Evolutionary conservation across 2,113 vertebrate genomes (phyloP), one percentile per base, ranked within the genome.

Genomic region (Raphicerus campestris): DNA sequence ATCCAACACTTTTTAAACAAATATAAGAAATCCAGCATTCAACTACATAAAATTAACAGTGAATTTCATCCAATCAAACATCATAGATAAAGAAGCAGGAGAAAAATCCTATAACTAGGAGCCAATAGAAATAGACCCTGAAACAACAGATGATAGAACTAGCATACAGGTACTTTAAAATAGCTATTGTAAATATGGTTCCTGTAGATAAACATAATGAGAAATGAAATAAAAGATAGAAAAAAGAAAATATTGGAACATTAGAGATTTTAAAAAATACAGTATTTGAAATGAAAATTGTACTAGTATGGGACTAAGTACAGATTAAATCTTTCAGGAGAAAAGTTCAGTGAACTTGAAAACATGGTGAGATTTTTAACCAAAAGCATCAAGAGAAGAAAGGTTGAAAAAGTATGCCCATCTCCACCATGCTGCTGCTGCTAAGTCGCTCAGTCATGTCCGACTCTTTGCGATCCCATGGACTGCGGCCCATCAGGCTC

Each of bases 1-100:
- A n/a, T 60, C 45, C 45, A 93, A 16, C 4, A 66, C 32, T 92
- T 56, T 96, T 78, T 83, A 84, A 96, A 86, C 15, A 58, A 85
- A 80, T n/a, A 77, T 14, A 66, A 66, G 28, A 89, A 56, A 35
- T 91, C 49, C 6, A 73, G 66, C 66, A 47, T 35, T 73, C 6
- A 84, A 49, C n/a, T 89, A 53, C 24, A n/a, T 89, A 86, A 73
- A 86, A 42, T 73, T 93, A 19, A 91, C 26, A 73, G 80, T 90
- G 53, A 47, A 93, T 56, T n/a, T 7, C 24, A 55, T 86, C 8
- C 13, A 89, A 7, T 89, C 70, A 73, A 85, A 56, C 35, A 82
- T 94, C 45, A 20, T 66, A 58, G 84, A 51, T 63, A 73, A 88
- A 89, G 19, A 60, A 51, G 5, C 51, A 70, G 22, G 45, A 89